Conservation (phyloP, 2,797 vertebrate genomes). For the Diplodus sargus region DNA sequence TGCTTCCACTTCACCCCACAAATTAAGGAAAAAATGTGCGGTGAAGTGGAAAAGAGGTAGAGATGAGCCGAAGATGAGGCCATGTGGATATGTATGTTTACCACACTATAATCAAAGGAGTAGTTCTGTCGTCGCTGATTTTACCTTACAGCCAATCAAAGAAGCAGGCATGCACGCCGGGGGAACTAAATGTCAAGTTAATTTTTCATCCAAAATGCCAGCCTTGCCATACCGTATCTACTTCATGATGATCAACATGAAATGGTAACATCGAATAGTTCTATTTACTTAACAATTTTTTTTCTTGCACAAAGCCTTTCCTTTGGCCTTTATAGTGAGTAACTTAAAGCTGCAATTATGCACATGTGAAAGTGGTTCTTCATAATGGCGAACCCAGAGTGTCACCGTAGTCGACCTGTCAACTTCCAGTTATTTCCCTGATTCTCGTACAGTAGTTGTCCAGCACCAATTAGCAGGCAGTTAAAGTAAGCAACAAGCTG, state of each 20-base stretch:
- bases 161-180: background rate
- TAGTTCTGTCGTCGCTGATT: background rate
- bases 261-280: background rate
- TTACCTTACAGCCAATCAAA: background rate
- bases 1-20: constrained; percentile 2
- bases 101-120: background rate
- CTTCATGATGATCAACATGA: background rate
- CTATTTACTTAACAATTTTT: background rate
- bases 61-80: background rate
- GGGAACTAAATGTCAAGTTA: background rate
- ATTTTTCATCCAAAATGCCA: constrained; percentile 25
- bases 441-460: background rate
- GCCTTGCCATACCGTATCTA: background rate
- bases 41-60: background rate
- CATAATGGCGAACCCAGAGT: background rate
- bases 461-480: constrained; percentile 16
- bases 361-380: background rate
- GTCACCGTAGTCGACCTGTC: no score
- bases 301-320: background rate
- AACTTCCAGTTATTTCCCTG: no score
- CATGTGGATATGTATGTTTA: background rate
- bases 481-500: background rate
- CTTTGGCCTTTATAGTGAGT: background rate
- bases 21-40: background rate
- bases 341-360: background rate